Base-by-base conservation (phyloP, 2,888 invertebrate genomes). In the Mesochorus sp. region DNA sequence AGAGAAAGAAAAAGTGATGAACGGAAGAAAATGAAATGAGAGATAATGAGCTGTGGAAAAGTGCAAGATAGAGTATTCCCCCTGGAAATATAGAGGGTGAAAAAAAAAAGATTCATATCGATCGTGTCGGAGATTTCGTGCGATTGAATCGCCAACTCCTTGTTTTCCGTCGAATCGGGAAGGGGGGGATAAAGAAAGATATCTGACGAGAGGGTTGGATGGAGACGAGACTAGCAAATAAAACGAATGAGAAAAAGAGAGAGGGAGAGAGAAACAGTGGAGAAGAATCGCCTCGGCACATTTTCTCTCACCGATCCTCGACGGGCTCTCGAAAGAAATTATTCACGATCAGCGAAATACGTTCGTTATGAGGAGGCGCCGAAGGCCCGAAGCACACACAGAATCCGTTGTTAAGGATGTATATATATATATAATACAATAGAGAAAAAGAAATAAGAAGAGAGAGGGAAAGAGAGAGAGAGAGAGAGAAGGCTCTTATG, bases 311-410 rank as follows among this genome's bases (percentile, higher is more conserved):
- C 24, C 17, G 26, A 70, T 57, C 66, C 77, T 79, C 81, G 57
- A 84, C 81, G 76, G 75, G 79, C 79, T 71, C 82, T 81, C 77
- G 80, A 84, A 80, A 82, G 80, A 83, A 85, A 83, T 84, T 85
- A 84, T 84, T 85, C 85, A 78, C 74, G 81, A 85, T 83, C 85
- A 84, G 81, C 82, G 81, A 77, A 85, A 81, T 83, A 82, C 81
- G 85, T 82, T 82, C 84, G 82, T 83, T 83, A 84, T 77, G 76
- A 75, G 76, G 77, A 24, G 37, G 8, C 70, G 42, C 5, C 26
- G 42, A 51, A 21, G 17, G 66, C 71, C 42, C 19, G 72, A 61
- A 53, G 66, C 66, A 19, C 53, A 21, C 42, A 17, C 17, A 42
- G 19, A 62, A 14, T 42, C 24, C 37, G 49, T 24, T 26, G 47